Conservation (phyloP, 2,113 vertebrate species). For the Oryzias javanicus region DNA sequence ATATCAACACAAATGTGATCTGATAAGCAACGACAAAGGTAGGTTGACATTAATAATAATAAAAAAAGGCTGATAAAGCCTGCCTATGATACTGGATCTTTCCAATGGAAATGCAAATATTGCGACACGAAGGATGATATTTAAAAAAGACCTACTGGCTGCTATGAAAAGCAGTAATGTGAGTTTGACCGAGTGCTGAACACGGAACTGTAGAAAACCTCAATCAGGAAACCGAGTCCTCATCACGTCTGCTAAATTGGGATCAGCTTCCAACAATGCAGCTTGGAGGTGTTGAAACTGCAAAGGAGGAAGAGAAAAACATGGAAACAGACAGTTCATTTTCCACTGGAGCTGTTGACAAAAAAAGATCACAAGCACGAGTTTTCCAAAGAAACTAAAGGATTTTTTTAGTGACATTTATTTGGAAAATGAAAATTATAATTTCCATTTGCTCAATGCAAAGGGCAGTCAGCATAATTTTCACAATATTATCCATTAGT, state of each 20-base stretch:
- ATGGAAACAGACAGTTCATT: slow-evolving; percentile 52
- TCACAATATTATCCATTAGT: too few relatives aligned
- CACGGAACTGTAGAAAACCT: slow-evolving; percentile 28
- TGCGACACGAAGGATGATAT: slow-evolving; percentile 17
- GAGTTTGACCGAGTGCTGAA: slow-evolving; percentile 28
- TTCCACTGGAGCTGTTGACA: slow-evolving; percentile 42
- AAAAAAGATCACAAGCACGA: too few relatives aligned
- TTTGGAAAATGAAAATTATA: too few relatives aligned
- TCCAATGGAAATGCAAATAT: slow-evolving; percentile 54
- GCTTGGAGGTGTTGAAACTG: slow-evolving; percentile 85
- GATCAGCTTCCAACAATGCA: slow-evolving; percentile 81
- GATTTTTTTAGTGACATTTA: too few relatives aligned
- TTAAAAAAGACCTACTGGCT: slow-evolving; percentile 28
- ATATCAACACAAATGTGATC: slow-evolving; percentile 3
- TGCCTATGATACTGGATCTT: slow-evolving; percentile 1
- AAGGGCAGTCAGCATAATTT: too few relatives aligned
- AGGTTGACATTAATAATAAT: background rate
- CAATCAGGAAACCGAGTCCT: slow-evolving; percentile 78
- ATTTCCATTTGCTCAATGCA: too few relatives aligned
- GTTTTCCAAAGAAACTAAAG: too few relatives aligned
- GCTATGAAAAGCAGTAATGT: slow-evolving; percentile 45
- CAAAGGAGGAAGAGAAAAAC: slow-evolving; percentile 26
- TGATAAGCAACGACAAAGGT: background rate
- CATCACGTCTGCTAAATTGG: slow-evolving; percentile 79
- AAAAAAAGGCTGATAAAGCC: background rate